phyloP scores from a whole-genome alignment of 2,888 invertebrate genomes.

The Chydorus sphaericus region DNA sequence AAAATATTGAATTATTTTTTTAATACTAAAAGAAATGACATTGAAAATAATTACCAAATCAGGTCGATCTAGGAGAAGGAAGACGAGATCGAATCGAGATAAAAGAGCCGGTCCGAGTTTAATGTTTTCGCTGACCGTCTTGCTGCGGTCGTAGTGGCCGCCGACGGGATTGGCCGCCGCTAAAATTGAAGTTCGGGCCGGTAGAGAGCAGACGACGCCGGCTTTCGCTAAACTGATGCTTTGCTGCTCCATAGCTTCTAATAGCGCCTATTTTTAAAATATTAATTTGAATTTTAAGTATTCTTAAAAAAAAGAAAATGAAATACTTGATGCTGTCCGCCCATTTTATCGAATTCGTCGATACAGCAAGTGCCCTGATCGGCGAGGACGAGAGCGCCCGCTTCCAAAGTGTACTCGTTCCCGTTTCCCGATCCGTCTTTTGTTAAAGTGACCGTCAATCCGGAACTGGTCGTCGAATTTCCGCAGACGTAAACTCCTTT shows the following conservation, averaged over 20 bases:
- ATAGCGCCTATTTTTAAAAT: slow-evolving; percentile 43
- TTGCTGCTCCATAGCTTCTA: slow-evolving; percentile 92
- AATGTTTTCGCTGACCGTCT: slow-evolving; percentile 77
- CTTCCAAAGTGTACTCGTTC: slow-evolving; percentile 62
- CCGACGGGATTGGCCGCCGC: slow-evolving; percentile 86
- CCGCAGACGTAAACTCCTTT: slow-evolving; percentile 76
- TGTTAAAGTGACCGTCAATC: slow-evolving; percentile 60
- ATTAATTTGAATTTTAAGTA: neutral
- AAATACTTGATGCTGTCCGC: slow-evolving; percentile 49
- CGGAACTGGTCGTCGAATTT: slow-evolving; percentile 65
- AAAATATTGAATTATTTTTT: slow-evolving; percentile 24
- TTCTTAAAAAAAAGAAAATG: slow-evolving; percentile 7
- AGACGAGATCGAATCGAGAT: slow-evolving; percentile 84
- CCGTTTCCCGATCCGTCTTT: slow-evolving; percentile 36
- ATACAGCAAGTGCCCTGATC: slow-evolving; percentile 83
- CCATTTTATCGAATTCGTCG: slow-evolving; percentile 91
- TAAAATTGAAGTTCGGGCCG: slow-evolving; percentile 67
- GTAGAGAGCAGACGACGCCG: slow-evolving; percentile 63
- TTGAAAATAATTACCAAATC: slow-evolving; percentile 42
- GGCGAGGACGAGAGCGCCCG: slow-evolving; percentile 71
- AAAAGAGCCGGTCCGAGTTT: slow-evolving; percentile 69
- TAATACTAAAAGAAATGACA: neutral
- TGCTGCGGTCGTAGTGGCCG: slow-evolving; percentile 74
- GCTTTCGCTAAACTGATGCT: slow-evolving; percentile 71
- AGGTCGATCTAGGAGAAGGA: slow-evolving; percentile 73